phyloP scores from a whole-genome alignment of 2,113 vertebrate species.

The Mesoclemmys tuberculata region DNA sequence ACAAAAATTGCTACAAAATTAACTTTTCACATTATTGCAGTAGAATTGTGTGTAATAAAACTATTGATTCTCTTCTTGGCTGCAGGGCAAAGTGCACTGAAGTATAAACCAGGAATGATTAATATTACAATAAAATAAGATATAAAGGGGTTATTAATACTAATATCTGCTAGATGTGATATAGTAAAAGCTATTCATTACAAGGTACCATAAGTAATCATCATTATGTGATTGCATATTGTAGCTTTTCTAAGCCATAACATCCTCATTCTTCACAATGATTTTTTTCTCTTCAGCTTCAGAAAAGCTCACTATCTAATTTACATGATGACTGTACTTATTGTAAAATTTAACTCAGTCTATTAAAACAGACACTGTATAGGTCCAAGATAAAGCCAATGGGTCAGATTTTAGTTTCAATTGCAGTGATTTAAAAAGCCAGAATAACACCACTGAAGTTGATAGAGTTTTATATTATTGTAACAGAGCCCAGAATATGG shows the following conservation, averaged over 20 bases:
- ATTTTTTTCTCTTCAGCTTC: neutral
- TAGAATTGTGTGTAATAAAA: conserved; percentile 42
- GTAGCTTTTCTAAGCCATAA: neutral
- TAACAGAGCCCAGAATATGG: neutral
- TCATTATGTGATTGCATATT: neutral
- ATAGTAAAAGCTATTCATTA: neutral
- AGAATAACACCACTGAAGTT: neutral
- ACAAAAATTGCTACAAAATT: conserved; percentile 45
- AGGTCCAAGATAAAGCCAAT: neutral
- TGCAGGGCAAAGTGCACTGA: conserved; percentile 55
- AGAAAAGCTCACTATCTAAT: neutral
- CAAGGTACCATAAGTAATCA: neutral
- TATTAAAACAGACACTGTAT: neutral
- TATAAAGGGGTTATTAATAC: conserved; percentile 41
- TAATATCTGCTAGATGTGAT: conserved; percentile 28
- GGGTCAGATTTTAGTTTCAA: neutral
- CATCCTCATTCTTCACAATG: neutral
- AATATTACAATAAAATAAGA: conserved; percentile 69
- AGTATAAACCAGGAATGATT: conserved; percentile 65
- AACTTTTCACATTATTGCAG: conserved; percentile 9
- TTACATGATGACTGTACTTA: neutral
- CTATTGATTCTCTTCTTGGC: conserved; percentile 57
- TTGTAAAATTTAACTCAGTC: neutral
- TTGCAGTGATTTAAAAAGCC: neutral
- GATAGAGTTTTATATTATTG: neutral